A percentile compares a stretch with the other conserved stretches of the same genome.
Conservation (phyloP, 2,797 vertebrate genomes). For the Rhinichthys osculus region DNA sequence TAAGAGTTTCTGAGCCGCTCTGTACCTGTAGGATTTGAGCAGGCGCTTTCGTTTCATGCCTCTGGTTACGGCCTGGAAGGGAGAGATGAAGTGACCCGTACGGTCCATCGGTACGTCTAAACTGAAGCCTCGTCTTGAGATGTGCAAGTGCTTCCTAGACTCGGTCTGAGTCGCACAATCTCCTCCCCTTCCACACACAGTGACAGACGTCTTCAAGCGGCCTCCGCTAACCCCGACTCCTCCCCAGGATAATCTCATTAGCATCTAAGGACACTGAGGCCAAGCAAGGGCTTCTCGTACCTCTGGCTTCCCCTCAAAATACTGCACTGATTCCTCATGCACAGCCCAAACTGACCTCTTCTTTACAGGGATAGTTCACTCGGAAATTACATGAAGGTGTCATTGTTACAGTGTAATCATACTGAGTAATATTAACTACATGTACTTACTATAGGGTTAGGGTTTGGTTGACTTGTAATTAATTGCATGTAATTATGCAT, state of each 20-base stretch:
- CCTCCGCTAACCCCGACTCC: conserved; percentile 12
- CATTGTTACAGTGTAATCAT: too few species aligned
- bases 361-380: background rate
- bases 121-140: conserved; percentile 20
- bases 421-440: too few species aligned
- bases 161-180: background rate
- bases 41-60: conserved; percentile 60
- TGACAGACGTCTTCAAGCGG: conserved; percentile 10
- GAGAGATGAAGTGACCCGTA: conserved; percentile 32
- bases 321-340: background rate
- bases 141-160: conserved; percentile 37
- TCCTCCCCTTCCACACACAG: background rate
- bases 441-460: too few species aligned
- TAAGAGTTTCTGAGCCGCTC: background rate
- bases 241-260: conserved; percentile 55
- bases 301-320: conserved; percentile 15
- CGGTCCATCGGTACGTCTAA: background rate
- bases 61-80: conserved; percentile 12
- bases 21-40: conserved; percentile 61
- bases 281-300: conserved; percentile 34
- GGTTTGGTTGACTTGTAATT: too few species aligned
- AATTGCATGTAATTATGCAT: too few species aligned
- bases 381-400: background rate
- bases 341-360: background rate
- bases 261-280: conserved; percentile 15